Evolutionary conservation across 2,113 vertebrate species (phyloP), one percentile per base, ranked within the genome.

Genomic region (Menidia beryllina): DNA sequence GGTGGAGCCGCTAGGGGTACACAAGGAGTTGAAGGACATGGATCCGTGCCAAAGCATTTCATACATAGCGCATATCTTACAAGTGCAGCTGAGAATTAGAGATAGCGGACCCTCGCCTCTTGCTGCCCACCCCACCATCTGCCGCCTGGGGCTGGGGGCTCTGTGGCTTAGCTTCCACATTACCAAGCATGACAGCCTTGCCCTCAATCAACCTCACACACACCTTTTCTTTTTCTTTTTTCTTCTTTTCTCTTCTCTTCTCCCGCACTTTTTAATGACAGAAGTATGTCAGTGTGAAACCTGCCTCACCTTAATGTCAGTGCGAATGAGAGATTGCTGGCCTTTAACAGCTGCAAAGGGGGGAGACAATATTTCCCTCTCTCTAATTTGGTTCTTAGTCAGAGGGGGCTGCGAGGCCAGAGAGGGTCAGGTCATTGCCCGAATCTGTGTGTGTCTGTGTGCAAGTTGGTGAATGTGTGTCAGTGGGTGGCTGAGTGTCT

Each of bases 331-430:
- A 93, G 92, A 95, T 93, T 90, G 89, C 77, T 90, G 86, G 85
- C 89, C 90, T 93, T 91, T 91, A 83, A 71, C 77, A 55, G 54
- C 48, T 56, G 75, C 69, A 79, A 74, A 77, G 70, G 83, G 73
- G 77, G 89, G 76, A 63, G 75, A 81, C 77, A 79, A 81, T 85
- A 79, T 92, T 91, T 90, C 49, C 78, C 83, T 90, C 86, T 65
- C 65, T 92, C 93, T 95, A 91, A 92, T 88, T 85, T 79, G 91
- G 89, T 93, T 94, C 89, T 94, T 94, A 93, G 82, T 90, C 68
- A 64, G 77, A 91, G 77, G 79, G 72, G 53, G 63, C 70, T 64
- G 41, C 68, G 30, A 69, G 76, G 69, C 69, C 77, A 75, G 75
- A 70, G 61, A 64, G 84, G 88, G 83, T 86, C 78, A 82, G 47